Evolutionary conservation across 2,888 invertebrate genomes (phyloP), one percentile per base, ranked within the genome.

Genomic region (Dryobotodes eremita): DNA sequence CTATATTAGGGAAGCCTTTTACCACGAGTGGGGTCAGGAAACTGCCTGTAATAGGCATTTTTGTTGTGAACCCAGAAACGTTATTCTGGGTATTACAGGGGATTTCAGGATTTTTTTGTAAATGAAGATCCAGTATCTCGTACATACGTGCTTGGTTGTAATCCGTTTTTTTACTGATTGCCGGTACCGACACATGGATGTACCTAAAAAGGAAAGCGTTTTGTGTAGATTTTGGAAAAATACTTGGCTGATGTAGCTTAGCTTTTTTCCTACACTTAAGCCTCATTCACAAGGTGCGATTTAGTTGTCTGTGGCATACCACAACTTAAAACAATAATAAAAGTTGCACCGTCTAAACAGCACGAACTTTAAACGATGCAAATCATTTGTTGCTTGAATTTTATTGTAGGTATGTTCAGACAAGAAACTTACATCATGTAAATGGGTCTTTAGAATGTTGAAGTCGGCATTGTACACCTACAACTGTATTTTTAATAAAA

Each of bases 1-100:
- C 78, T 86, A 80, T 90, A 88, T 91, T 87, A 88, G 83, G 85
- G 76, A 85, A 89, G 86, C 87, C 87, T 90, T 90, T 91, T 90
- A 86, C 83, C 81, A 77, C 71, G 79, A 89, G 82, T 83, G 85
- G 85, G 85, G 83, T 86, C 86, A 86, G 85, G 79, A 88, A 86
- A 89, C 87, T 88, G 82, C 84, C 82, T 85, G 78, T 88, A 88
- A 88, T 90, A 88, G 81, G 75, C 71, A 75, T 84, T 88, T 89
- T 86, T 88, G 83, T 85, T 84, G 84, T 83, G 75, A 73, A 71
- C 71, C 75, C 75, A 64, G 80, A 72, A 85, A 77, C 68, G 72
- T 84, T 69, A 70, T 77, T 70, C 46, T 50, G 70, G 42, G 42
- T 74, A 74, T 77, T 68, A 79, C 26, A 69, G 76, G 50, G 20